phyloP scores from a whole-genome alignment of 2,113 vertebrate genomes.

The Grus americana region DNA sequence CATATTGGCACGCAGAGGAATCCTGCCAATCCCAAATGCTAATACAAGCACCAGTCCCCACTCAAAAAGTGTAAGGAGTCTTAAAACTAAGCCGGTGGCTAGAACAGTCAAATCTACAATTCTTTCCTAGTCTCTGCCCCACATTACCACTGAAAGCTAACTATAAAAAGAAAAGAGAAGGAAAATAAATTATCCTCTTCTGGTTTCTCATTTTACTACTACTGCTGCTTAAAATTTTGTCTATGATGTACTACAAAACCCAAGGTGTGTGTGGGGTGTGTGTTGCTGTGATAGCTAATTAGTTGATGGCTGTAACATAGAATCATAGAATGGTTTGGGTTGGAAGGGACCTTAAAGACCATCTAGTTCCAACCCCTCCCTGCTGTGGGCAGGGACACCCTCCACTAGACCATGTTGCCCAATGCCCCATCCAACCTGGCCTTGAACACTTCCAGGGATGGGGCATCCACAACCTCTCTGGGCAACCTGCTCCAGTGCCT shows the following conservation, averaged over 20 bases:
- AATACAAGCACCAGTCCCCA: not conserved
- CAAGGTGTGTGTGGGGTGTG: not conserved
- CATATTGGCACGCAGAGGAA: not conserved
- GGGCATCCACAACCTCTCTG: not conserved
- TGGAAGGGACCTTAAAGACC: not conserved
- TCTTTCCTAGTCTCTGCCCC: not conserved
- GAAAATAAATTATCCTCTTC: not conserved
- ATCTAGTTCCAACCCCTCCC: not conserved
- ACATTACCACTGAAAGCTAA: not conserved
- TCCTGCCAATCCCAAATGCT: slow-evolving; percentile 28
- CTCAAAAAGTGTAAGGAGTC: not conserved
- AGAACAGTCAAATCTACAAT: not conserved
- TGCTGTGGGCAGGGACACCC: not conserved
- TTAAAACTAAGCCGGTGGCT: not conserved
- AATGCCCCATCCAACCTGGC: not conserved
- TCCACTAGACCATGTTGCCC: not conserved
- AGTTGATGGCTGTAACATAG: not conserved
- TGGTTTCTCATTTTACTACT: not conserved
- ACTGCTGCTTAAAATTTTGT: not conserved
- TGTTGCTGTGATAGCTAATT: not conserved
- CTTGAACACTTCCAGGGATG: not conserved
- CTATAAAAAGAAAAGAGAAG: not conserved
- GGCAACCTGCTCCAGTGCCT: not conserved
- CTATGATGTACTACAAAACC: not conserved
- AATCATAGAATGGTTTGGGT: not conserved